Base-by-base conservation (phyloP, 1,140 invertebrate genomes). In the Thaumatotibia leucotreta region DNA sequence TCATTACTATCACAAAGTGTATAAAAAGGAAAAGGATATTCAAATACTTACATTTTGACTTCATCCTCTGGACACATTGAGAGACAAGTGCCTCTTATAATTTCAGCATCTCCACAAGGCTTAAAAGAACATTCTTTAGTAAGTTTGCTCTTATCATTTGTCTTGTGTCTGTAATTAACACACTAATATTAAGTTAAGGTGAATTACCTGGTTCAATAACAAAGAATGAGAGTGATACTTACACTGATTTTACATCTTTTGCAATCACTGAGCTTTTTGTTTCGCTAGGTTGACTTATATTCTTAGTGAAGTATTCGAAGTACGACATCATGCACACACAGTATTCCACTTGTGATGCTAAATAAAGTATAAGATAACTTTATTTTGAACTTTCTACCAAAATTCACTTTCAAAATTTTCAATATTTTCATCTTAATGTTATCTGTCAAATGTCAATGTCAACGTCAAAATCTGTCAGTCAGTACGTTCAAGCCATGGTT, bases 11-110 rank as follows among this genome's bases (percentile, higher is more conserved):
- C n/a, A 62, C 9, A n/a, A n/a, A n/a, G n/a, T n/a, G n/a, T n/a
- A n/a, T 65, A 27, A 8, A 11, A 29, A 39, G 9, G 14, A 45
- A 20, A 14, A 24, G 17, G 17, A 39, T n/a, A 17, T 63, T 39
- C 31, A 64, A 49, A 50, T 64, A n/a, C 91, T 86, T 86, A 93
- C 93, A 93, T 82, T 52, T 67, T 74, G 29, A 84, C 80, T 91
- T 94, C 93, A 71, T 90, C 84, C 23, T 84, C 66, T 4, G 93
- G 92, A 73, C 93, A 94, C 92, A 93, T 93, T 20, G 78, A 78
- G 14, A 82, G 77, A 77, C 93, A 94, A 23, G 76, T 91, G 27
- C 93, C 93, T 61, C 68, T 65, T 10, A 85, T 84, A 61, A 14
- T 35, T 32, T 72, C 72, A 8, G 64, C 45, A 39, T 58, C 22